A percentile compares a stretch with the other conserved stretches of the same genome.
phyloP scores from a whole-genome alignment of 1,140 invertebrate genomes.

The Cydia strobilella region DNA sequence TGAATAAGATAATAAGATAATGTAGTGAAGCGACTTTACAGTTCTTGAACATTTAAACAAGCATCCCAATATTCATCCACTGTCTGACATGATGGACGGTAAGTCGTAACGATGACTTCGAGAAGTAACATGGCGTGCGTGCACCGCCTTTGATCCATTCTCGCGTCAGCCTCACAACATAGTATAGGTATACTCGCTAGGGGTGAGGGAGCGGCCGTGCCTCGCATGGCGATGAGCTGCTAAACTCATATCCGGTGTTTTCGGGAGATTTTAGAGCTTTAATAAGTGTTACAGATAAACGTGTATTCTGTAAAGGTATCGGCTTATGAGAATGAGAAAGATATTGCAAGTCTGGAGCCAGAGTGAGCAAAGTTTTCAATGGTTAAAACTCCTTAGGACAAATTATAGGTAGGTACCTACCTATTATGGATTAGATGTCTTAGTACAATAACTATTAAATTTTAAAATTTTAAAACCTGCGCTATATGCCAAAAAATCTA shows the following conservation, averaged over 20 bases:
- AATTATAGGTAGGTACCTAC: too few relatives aligned
- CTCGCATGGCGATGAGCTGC: constrained; percentile 36
- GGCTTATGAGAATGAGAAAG: not conserved
- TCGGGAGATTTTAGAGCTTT: constrained; percentile 23
- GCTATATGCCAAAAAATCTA: too few relatives aligned
- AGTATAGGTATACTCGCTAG: not conserved
- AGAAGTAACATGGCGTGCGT: not conserved
- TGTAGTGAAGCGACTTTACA: too few relatives aligned
- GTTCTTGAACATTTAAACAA: too few relatives aligned
- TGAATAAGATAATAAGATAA: too few relatives aligned
- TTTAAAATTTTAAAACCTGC: too few relatives aligned
- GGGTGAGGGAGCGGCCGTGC: constrained; percentile 39
- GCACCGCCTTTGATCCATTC: constrained; percentile 1
- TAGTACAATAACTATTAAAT: too few relatives aligned
- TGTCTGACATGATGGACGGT: constrained; percentile 1
- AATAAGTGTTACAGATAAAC: constrained; percentile 20
- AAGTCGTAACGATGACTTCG: not conserved
- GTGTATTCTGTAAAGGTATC: not conserved
- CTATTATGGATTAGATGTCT: too few relatives aligned
- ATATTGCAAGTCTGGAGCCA: not conserved
- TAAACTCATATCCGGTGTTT: constrained; percentile 34
- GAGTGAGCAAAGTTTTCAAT: not conserved
- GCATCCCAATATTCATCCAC: not conserved
- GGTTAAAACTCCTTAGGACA: too few relatives aligned
- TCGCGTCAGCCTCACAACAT: constrained; percentile 7